Percentiles rank a stretch among this genome's conserved stretches.
Evolutionary conservation across 1,140 invertebrate species (phyloP).

Genomic region (Zaprionus inermis): DNA sequence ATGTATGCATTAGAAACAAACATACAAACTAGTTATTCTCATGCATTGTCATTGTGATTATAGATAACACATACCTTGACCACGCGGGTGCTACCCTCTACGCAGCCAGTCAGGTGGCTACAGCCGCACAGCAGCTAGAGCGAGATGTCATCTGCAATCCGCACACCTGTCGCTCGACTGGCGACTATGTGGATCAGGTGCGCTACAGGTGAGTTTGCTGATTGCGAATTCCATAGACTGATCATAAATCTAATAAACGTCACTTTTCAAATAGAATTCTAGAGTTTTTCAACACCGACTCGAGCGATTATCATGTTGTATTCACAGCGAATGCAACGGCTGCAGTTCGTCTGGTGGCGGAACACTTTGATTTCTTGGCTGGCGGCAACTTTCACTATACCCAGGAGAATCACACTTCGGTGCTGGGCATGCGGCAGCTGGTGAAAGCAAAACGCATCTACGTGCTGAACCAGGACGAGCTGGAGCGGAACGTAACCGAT

Average conservation of each 20-base stretch:
- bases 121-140: conserved; percentile 88
- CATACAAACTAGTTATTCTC: not conserved
- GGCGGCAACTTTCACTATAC: conserved; percentile 91
- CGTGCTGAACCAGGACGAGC: conserved; percentile 85
- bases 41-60: conserved; percentile 3
- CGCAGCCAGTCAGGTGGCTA: conserved; percentile 89
- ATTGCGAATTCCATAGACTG: not conserved
- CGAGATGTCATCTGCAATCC: conserved; percentile 94
- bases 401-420: conserved; percentile 97
- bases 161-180: conserved; percentile 91
- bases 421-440: conserved; percentile 94
- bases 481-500: conserved; percentile 76
- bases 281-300: conserved; percentile 92
- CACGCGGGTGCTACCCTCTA: conserved; percentile 95
- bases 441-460: conserved; percentile 85
- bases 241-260: not conserved
- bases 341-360: conserved; percentile 92
- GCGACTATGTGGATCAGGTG: conserved; percentile 92
- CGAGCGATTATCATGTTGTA: conserved; percentile 93
- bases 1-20: not conserved
- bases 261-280: conserved; percentile 88
- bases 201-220: conserved; percentile 87
- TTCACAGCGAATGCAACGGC: conserved; percentile 96
- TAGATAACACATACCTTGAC: conserved; percentile 93
- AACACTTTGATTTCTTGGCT: conserved; percentile 89